A percentile compares a stretch with the other conserved stretches of the same genome.
phyloP scores from a whole-genome alignment of 2,797 vertebrate genomes.

The Denticeps clupeoides region DNA sequence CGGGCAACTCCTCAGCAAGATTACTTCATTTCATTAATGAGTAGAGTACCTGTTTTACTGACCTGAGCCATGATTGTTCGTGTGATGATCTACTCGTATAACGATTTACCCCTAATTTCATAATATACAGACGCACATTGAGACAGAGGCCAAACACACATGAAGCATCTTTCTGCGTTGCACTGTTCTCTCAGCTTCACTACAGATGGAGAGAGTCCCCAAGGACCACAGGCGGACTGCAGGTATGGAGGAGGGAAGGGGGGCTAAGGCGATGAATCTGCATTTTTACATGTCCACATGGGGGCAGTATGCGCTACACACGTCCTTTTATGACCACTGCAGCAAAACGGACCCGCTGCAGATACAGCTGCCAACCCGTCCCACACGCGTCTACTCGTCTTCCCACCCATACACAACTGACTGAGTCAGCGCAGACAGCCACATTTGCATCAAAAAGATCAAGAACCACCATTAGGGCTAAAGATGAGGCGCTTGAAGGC shows the following conservation, averaged over 20 bases:
- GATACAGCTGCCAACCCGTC: too few relatives aligned
- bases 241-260: neutral
- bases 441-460: constrained; percentile 12
- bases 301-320: constrained; percentile 38
- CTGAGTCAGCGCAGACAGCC: neutral
- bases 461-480: constrained; percentile 53
- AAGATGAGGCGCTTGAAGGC: constrained; percentile 55
- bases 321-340: constrained; percentile 21
- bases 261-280: constrained; percentile 9
- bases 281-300: constrained; percentile 45
- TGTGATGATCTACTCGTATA: too few relatives aligned
- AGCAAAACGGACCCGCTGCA: constrained; percentile 14
- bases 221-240: neutral
- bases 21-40: too few relatives aligned
- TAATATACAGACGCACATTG: too few relatives aligned
- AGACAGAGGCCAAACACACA: too few relatives aligned
- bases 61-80: too few relatives aligned
- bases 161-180: too few relatives aligned
- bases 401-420: neutral
- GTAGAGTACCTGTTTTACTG: too few relatives aligned
- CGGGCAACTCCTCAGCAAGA: too few relatives aligned
- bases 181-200: too few relatives aligned
- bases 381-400: too few relatives aligned
- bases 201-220: neutral
- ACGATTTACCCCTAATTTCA: too few relatives aligned